Conservation (phyloP, 2,113 vertebrate genomes). For the Anser cygnoides region DNA sequence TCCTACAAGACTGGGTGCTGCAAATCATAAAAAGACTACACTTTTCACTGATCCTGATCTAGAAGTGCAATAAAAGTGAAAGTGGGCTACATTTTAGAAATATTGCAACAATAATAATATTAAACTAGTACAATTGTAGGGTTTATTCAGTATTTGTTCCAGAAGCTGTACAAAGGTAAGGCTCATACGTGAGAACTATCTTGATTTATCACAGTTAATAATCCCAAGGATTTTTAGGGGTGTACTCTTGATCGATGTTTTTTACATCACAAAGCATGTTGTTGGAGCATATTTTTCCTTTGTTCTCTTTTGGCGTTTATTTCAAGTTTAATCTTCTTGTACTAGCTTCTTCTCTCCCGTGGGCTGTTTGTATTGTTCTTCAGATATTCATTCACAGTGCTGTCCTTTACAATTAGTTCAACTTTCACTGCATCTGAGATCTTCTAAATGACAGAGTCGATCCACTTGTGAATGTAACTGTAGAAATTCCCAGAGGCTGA, state of each 20-base stretch:
- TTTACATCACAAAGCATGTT: not conserved
- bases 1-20: not conserved
- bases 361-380: not conserved
- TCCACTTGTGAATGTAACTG: not conserved
- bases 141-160: not conserved
- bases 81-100: not conserved
- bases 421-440: not conserved
- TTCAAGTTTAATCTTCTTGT: not conserved
- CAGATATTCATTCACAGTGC: not conserved
- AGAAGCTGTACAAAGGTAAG: not conserved
- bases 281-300: not conserved
- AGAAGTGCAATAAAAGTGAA: not conserved
- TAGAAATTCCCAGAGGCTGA: not conserved
- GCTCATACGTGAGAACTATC: not conserved
- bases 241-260: not conserved
- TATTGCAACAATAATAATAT: constrained; percentile 3
- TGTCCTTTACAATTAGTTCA: not conserved
- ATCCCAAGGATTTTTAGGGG: not conserved
- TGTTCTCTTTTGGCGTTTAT: not conserved
- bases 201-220: constrained; percentile 33
- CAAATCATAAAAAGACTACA: not conserved
- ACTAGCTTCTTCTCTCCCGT: not conserved
- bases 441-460: not conserved
- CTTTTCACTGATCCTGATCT: not conserved
- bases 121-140: not conserved